Evolutionary conservation across 2,888 invertebrate species (phyloP).

Genomic region (Atrina japonica): DNA sequence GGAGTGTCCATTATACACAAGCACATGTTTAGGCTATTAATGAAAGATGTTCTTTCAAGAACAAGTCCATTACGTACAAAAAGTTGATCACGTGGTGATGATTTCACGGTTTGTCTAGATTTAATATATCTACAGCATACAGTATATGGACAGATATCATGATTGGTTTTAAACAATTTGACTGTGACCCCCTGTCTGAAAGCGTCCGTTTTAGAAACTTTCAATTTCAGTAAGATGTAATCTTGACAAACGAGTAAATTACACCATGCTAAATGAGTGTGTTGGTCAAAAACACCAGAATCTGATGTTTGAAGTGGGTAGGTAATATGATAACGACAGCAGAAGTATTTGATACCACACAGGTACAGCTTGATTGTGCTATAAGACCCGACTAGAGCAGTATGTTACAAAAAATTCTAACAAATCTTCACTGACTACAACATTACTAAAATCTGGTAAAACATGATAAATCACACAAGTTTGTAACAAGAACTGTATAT

Average conservation of each 20-base stretch:
- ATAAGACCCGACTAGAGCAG: not conserved
- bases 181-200: constrained; percentile 23
- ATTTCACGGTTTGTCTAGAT: not conserved
- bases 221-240: constrained; percentile 1
- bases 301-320: not conserved
- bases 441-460: not conserved
- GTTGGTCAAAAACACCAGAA: not conserved
- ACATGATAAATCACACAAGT: not conserved
- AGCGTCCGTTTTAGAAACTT: constrained; percentile 25
- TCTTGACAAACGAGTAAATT: constrained; percentile 5
- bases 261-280: not conserved
- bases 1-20: constrained; percentile 23
- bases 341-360: constrained; percentile 13
- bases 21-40: not conserved
- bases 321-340: not conserved
- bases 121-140: constrained; percentile 26
- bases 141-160: constrained; percentile 8
- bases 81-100: not conserved
- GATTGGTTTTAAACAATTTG: constrained; percentile 17
- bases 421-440: constrained; percentile 19
- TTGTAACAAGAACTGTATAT: not conserved
- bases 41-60: too few species aligned
- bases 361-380: constrained; percentile 17
- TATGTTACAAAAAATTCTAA: constrained; percentile 16
- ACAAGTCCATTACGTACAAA: not conserved